These are phyloP conservation scores for Auanema sp. DNA, from an alignment of 2,888 invertebrate species.

Conservation along the genomic window DNA sequence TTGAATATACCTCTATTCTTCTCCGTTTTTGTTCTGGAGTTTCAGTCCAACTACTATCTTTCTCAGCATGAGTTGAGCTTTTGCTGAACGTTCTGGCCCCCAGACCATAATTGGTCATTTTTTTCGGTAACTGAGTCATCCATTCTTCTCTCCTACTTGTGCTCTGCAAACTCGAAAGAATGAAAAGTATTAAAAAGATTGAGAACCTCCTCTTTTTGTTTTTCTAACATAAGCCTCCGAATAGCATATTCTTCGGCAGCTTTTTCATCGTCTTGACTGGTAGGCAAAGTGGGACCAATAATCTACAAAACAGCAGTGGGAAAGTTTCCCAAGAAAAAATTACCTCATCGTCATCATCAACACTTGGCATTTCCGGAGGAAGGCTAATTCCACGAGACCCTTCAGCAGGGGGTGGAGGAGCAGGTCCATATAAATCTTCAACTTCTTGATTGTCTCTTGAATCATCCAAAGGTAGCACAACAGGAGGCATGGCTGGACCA, in stretches of 20 bases:
- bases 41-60: constrained; percentile 19
- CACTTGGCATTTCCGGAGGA: constrained; percentile 10
- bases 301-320: background rate
- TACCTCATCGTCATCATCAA: constrained; percentile 18
- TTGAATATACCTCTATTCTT: constrained; percentile 20
- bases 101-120: constrained; percentile 42
- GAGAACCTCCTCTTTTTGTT: constrained; percentile 8
- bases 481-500: constrained; percentile 14
- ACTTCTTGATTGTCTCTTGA: background rate
- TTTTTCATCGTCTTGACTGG: constrained; percentile 17
- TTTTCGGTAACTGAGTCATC: constrained; percentile 52
- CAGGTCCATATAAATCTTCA: background rate
- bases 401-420: background rate
- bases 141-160: constrained; percentile 47
- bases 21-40: constrained; percentile 20
- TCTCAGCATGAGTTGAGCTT: constrained; percentile 14
- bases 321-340: background rate
- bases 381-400: constrained; percentile 1
- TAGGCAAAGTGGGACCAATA: constrained; percentile 19
- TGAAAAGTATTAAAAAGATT: too few species aligned
- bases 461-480: background rate
- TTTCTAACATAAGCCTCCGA: constrained; percentile 12
- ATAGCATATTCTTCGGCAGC: constrained; percentile 32
- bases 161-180: constrained; percentile 20
- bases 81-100: constrained; percentile 42